These are phyloP conservation scores for Macrotus californicus DNA, from an alignment of 2,113 vertebrate genomes.

Conservation along the genomic window DNA sequence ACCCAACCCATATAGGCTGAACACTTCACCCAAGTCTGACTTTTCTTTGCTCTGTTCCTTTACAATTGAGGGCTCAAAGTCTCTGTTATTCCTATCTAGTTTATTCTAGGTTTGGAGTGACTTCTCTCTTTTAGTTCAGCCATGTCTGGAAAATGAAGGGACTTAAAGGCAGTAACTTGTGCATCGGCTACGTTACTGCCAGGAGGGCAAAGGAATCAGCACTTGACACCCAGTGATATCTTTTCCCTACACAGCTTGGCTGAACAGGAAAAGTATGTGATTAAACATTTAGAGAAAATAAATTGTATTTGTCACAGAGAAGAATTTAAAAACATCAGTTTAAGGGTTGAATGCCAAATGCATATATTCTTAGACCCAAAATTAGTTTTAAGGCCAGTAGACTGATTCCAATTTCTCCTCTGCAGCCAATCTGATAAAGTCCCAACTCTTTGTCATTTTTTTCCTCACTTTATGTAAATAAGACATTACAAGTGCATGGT, in stretches of 20 bases:
- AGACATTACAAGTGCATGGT: not conserved
- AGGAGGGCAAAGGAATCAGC: not conserved
- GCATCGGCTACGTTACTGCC: not conserved
- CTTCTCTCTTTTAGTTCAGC: not conserved
- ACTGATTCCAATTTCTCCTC: not conserved
- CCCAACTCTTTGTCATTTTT: not conserved
- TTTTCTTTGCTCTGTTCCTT: not conserved
- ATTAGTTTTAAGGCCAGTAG: not conserved
- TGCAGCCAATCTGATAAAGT: not conserved
- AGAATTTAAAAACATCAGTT: constrained; percentile 39
- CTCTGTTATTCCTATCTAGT: not conserved
- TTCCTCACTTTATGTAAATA: constrained; percentile 19
- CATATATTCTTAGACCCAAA: constrained; percentile 33
- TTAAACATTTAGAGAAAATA: constrained; percentile 27
- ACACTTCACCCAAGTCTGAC: not conserved
- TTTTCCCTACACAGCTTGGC: not conserved
- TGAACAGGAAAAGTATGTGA: not conserved
- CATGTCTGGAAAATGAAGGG: not conserved
- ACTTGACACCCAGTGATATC: not conserved
- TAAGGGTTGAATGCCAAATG: not conserved
- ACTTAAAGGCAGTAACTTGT: not conserved
- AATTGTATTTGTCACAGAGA: not conserved
- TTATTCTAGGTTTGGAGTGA: not conserved
- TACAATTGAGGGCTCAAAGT: not conserved
- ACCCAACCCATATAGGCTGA: not conserved